Evolutionary conservation across 2,113 vertebrate species (phyloP).

Genomic region (Aepyceros melampus): DNA sequence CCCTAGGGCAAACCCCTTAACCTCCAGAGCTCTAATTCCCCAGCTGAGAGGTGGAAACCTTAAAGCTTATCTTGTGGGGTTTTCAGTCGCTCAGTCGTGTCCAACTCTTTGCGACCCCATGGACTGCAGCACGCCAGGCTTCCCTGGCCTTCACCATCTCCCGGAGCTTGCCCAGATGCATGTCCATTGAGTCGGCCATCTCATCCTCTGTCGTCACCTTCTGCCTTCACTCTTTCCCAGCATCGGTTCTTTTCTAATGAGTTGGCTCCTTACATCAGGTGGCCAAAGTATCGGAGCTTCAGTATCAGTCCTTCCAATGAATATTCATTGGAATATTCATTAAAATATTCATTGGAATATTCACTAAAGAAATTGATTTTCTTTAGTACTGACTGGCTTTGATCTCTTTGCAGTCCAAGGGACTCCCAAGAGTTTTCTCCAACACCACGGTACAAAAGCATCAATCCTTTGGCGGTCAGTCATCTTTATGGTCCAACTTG

Average conservation of each 20-base stretch:
- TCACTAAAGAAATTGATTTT: too few relatives aligned
- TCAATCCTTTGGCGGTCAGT: background rate
- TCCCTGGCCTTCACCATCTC: background rate
- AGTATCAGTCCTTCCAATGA: background rate
- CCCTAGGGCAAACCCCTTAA: background rate
- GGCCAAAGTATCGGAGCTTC: background rate
- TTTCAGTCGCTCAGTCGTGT: background rate
- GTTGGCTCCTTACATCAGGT: background rate
- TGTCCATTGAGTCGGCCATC: background rate
- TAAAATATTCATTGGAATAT: too few relatives aligned
- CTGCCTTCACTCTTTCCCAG: background rate
- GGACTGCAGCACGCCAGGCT: background rate
- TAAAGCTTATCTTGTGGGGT: background rate
- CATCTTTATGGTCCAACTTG: background rate
- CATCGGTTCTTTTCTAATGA: background rate
- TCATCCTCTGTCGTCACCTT: background rate
- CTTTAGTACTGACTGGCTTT: background rate
- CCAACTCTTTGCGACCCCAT: background rate
- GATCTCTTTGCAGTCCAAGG: background rate
- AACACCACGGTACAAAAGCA: background rate
- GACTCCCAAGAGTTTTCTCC: background rate
- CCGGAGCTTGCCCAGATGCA: background rate
- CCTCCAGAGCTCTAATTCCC: background rate
- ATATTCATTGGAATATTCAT: too few relatives aligned
- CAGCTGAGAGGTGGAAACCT: background rate